Base-by-base conservation (phyloP, 2,113 vertebrate genomes). In the Felis catus region DNA sequence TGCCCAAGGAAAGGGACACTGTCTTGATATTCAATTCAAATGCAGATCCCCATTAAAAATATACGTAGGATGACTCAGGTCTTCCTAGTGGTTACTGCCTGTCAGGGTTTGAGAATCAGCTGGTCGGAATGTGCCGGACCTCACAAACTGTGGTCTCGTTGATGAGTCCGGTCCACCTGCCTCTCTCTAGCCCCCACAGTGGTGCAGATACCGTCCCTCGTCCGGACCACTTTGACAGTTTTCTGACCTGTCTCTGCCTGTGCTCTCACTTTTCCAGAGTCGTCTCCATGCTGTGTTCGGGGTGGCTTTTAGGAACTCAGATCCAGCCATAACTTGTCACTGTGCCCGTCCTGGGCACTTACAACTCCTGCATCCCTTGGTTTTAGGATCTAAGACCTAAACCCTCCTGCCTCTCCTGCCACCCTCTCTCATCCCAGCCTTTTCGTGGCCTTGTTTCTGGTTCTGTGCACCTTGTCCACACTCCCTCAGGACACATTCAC, bases 21-120 rank as follows among this genome's bases (percentile, higher is more conserved):
- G 96, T 96, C 85, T 66, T 84, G 33, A 23, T 94, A 65, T 14
- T 86, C 39, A 89, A 7, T 88, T 96, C 25, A 70, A 80, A 63
- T 36, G 16, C 31, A 86, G 27, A 11, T 89, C 36, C 36, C 76
- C 70, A 19, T 29, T 91, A 79, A 66, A 85, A 85, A n/a, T 39
- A 36, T 27, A 53, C 9, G 1, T 29, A 48, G 53, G 66, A 48
- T 84, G 76, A 68, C 68, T 87, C 39, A 53, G 53, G 16, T 33
- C 48, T 87, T 74, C 73, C 25, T 4, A 76, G 39, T 25, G 19
- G 33, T 41, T 63, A 15, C 31, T 66, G 21, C 89, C 74, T 45
- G 3, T 71, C 33, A 10, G 19, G 29, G 80, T 83, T n/a, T 68
- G 83, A 85, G 87, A 85, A 78, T 66, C 19, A 79, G 16, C 53